Evolutionary conservation across 2,888 invertebrate genomes (phyloP).

Genomic region (Drosophila pseudotalamancana): DNA sequence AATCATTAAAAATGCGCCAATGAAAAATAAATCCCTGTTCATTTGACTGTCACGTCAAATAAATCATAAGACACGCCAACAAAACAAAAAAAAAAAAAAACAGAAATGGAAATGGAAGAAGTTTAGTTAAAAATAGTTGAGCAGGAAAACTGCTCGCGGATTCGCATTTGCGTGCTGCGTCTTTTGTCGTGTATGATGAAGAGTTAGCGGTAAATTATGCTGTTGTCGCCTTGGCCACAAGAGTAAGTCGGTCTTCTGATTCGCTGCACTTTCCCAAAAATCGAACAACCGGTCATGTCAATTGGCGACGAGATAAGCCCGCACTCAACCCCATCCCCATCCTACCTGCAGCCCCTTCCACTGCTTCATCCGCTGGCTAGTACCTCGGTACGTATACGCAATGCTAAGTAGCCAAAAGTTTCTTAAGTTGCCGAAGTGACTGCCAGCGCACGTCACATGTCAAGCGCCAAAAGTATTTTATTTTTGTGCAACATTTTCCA

Average conservation of each 20-base stretch:
- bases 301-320: slow-evolving; percentile 53
- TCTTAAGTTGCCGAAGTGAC: slow-evolving; percentile 29
- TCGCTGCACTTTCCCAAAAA: slow-evolving; percentile 69
- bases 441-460: slow-evolving; percentile 44
- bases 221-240: slow-evolving; percentile 64
- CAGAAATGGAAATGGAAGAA: not conserved
- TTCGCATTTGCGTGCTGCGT: slow-evolving; percentile 57
- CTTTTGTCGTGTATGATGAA: slow-evolving; percentile 57
- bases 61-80: slow-evolving; percentile 76
- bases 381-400: slow-evolving; percentile 64
- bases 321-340: not conserved
- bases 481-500: slow-evolving; percentile 46
- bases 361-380: not conserved
- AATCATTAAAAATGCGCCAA: slow-evolving; percentile 74
- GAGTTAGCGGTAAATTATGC: slow-evolving; percentile 75
- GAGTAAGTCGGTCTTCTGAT: slow-evolving; percentile 27
- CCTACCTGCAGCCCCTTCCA: not conserved
- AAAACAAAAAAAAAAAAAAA: slow-evolving; percentile 22
- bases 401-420: slow-evolving; percentile 51
- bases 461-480: slow-evolving; percentile 25
- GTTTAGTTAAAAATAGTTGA: not conserved
- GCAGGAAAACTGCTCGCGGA: slow-evolving; percentile 36
- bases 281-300: slow-evolving; percentile 47
- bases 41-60: slow-evolving; percentile 78
- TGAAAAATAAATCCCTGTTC: slow-evolving; percentile 76